phyloP scores from a whole-genome alignment of 2,113 vertebrate species.

The Ginglymostoma cirratum region DNA sequence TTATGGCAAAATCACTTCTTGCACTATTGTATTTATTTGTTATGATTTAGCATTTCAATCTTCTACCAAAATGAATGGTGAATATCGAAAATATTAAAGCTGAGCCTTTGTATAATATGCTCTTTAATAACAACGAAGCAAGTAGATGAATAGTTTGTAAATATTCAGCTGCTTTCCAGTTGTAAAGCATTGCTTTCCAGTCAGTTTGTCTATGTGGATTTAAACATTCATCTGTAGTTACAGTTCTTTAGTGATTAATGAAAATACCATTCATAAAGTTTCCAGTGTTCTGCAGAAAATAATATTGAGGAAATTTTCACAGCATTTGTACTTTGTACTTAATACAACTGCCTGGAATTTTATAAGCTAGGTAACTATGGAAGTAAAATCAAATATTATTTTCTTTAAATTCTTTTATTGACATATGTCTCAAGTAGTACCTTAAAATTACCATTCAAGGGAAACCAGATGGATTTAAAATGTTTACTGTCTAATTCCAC shows the following conservation, averaged over 20 bases:
- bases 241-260: not conserved
- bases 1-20: not conserved
- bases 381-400: constrained; percentile 37
- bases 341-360: not conserved
- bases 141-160: not conserved
- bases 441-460: constrained; percentile 40
- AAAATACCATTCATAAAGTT: not conserved
- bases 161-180: not conserved
- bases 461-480: constrained; percentile 39
- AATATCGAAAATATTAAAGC: constrained; percentile 21
- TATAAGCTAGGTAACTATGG: not conserved
- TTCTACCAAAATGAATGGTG: constrained; percentile 39
- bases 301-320: not conserved
- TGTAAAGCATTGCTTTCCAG: not conserved
- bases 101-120: constrained; percentile 7
- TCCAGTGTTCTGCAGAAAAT: not conserved
- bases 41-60: not conserved
- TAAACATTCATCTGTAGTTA: not conserved
- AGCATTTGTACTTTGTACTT: not conserved
- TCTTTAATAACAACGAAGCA: not conserved
- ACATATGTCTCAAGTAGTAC: constrained; percentile 42
- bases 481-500: constrained; percentile 39
- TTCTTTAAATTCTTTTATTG: constrained; percentile 41
- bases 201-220: not conserved
- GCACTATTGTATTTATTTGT: not conserved